Evolutionary conservation across 35 echinoderm and acorn worm species (phyloP).

Genomic region (Amphiura filiformis): DNA sequence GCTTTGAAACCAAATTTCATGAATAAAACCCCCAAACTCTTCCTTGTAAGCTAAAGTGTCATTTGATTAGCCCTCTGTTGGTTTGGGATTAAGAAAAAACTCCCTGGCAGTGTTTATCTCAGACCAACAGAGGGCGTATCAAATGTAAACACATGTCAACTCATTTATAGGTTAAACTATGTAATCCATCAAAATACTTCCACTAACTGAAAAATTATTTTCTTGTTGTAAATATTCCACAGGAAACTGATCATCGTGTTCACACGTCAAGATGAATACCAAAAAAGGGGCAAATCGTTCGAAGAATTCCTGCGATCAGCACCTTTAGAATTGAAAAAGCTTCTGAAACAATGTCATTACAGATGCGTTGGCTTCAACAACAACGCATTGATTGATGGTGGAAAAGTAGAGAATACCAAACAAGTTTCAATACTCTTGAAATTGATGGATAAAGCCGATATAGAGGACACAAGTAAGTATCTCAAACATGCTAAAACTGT

Average conservation of each 20-base stretch:
- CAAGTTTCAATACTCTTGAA: not conserved
- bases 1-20: too few relatives aligned
- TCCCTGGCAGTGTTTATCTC: too few relatives aligned
- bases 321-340: not conserved
- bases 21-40: too few relatives aligned
- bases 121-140: too few relatives aligned
- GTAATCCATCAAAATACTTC: too few relatives aligned
- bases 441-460: not conserved
- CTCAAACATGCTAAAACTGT: too few relatives aligned
- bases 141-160: too few relatives aligned
- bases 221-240: not conserved
- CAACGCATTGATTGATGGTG: not conserved
- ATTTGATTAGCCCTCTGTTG: too few relatives aligned
- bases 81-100: too few relatives aligned
- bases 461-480: not conserved
- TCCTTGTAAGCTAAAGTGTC: too few relatives aligned
- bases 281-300: not conserved
- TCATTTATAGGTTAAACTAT: too few relatives aligned
- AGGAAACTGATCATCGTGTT: not conserved
- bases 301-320: not conserved
- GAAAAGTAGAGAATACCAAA: not conserved
- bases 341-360: not conserved
- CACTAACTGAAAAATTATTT: too few relatives aligned
- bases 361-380: not conserved
- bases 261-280: not conserved